phyloP scores from a whole-genome alignment of 2,888 invertebrate species.

The Polydrusus cervinus region DNA sequence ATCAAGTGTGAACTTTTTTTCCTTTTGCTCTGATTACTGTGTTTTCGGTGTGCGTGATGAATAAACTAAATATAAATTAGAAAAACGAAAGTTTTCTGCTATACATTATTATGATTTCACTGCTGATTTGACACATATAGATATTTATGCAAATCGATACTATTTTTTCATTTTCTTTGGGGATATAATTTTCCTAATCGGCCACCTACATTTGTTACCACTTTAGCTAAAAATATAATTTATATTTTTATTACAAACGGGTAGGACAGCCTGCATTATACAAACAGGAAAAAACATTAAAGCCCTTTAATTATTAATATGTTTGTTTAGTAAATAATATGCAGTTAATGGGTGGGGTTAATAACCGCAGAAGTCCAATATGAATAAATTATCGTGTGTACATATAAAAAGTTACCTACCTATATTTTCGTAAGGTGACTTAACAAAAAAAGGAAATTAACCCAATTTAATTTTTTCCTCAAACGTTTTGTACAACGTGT shows the following conservation, averaged over 20 bases:
- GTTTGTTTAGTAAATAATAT: too few species aligned
- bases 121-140: constrained; percentile 34
- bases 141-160: constrained; percentile 32
- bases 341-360: too few species aligned
- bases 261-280: background rate
- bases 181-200: constrained; percentile 29
- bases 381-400: too few species aligned
- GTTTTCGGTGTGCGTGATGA: constrained; percentile 30
- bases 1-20: constrained; percentile 30
- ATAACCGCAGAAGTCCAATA: too few species aligned
- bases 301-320: too few species aligned
- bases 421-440: too few species aligned
- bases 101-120: constrained; percentile 26
- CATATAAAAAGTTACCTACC: too few species aligned
- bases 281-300: background rate
- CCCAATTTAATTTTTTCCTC: too few species aligned
- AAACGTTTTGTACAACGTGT: too few species aligned
- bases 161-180: constrained; percentile 23
- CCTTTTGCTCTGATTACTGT: constrained; percentile 25
- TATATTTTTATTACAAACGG: background rate
- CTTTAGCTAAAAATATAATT: constrained; percentile 15
- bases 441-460: too few species aligned
- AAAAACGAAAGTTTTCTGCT: constrained; percentile 24
- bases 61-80: constrained; percentile 35
- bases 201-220: constrained; percentile 14